A percentile compares a stretch with the other conserved stretches of the same genome.
phyloP scores from a whole-genome alignment of 1,140 invertebrate species.

The Dufourea novaeangliae region DNA sequence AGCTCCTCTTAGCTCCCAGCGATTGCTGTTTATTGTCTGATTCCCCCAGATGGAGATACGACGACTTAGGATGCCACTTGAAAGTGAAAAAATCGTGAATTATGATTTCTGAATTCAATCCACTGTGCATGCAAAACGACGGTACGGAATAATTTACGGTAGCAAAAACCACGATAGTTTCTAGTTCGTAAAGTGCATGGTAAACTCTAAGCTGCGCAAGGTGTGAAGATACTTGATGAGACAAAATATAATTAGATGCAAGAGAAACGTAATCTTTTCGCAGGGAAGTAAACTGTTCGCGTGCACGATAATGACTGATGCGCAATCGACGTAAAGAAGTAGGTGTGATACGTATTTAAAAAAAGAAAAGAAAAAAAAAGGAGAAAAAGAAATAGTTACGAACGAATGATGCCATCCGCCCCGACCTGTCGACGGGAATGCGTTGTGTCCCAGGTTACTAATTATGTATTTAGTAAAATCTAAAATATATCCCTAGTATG shows the following conservation, averaged over 20 bases:
- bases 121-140: conserved; percentile 65
- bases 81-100: conserved; percentile 58
- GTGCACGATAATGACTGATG: not conserved
- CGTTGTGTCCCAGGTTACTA: conserved; percentile 65
- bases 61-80: conserved; percentile 58
- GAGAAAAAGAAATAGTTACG: conserved; percentile 42
- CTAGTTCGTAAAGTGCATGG: conserved; percentile 44
- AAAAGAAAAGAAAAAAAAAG: conserved; percentile 19
- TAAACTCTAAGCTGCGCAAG: conserved; percentile 32
- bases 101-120: conserved; percentile 51
- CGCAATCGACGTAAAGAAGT: conserved; percentile 18
- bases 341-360: not conserved
- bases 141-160: conserved; percentile 26
- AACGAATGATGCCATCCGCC: conserved; percentile 63
- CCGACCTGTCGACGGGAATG: conserved; percentile 64
- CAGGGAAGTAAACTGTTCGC: not conserved
- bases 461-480: conserved; percentile 58
- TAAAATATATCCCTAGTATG: conserved; percentile 63
- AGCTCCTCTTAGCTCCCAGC: conserved; percentile 53
- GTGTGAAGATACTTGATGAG: conserved; percentile 10
- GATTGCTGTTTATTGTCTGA: conserved; percentile 60
- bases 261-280: not conserved
- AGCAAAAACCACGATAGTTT: not conserved
- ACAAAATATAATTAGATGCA: too few relatives aligned
- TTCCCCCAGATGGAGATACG: conserved; percentile 57